Conservation (phyloP, 1,140 invertebrate genomes). For the Ganaspis sp. region DNA sequence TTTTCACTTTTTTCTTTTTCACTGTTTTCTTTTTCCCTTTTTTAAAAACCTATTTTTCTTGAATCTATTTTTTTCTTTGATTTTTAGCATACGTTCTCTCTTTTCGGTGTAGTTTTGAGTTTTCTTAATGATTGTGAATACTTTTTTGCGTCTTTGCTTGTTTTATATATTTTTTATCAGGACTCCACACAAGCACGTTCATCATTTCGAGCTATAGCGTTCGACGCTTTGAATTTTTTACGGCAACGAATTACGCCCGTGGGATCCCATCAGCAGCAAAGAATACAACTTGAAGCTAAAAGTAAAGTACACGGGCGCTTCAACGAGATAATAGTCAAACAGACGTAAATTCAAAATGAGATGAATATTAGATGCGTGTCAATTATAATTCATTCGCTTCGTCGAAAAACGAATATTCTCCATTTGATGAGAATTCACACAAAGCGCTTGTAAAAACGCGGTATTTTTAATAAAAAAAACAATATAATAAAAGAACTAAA, state of each 20-base stretch:
- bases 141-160: too few relatives aligned
- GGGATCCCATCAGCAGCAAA: neutral
- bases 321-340: neutral
- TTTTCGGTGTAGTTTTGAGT: too few relatives aligned
- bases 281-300: neutral
- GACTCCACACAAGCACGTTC: neutral
- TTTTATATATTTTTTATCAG: too few relatives aligned
- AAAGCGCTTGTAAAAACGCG: too few relatives aligned
- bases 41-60: neutral
- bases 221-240: slow-evolving; percentile 27
- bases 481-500: too few relatives aligned
- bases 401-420: too few relatives aligned
- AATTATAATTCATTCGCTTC: too few relatives aligned
- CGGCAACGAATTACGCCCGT: slow-evolving; percentile 11
- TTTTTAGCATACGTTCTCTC: too few relatives aligned
- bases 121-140: too few relatives aligned
- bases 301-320: neutral
- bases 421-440: too few relatives aligned
- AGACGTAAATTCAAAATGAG: neutral
- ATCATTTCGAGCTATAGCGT: slow-evolving; percentile 16
- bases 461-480: too few relatives aligned
- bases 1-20: slow-evolving; percentile 7
- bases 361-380: neutral
- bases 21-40: slow-evolving; percentile 14
- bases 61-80: too few relatives aligned